Percentiles rank a stretch among this genome's conserved stretches.
Evolutionary conservation across 2,888 invertebrate species (phyloP).

Genomic region (Melikaiella ostensackeni): DNA sequence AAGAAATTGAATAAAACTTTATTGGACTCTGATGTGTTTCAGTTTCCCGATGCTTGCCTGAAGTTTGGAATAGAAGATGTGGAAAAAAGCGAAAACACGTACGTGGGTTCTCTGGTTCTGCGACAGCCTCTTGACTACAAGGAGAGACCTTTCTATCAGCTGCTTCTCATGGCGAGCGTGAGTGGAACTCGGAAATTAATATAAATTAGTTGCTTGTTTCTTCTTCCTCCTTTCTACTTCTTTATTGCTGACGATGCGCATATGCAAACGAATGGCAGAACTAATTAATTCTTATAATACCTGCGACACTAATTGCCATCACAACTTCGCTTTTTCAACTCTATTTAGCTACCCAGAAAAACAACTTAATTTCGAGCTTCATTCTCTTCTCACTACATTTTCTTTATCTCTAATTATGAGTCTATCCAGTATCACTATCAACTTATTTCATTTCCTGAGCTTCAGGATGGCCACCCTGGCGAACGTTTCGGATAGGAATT

Average conservation of each 20-base stretch:
- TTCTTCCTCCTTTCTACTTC: slow-evolving; percentile 24
- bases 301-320: slow-evolving; percentile 33
- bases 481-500: too few relatives aligned
- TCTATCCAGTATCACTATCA: neutral
- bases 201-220: slow-evolving; percentile 54
- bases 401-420: slow-evolving; percentile 17
- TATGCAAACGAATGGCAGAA: slow-evolving; percentile 25
- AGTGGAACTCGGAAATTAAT: slow-evolving; percentile 73
- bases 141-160: slow-evolving; percentile 87
- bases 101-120: slow-evolving; percentile 86
- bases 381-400: slow-evolving; percentile 2
- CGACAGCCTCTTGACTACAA: slow-evolving; percentile 87
- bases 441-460: neutral
- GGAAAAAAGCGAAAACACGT: slow-evolving; percentile 83
- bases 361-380: slow-evolving; percentile 2
- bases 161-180: slow-evolving; percentile 87
- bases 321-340: slow-evolving; percentile 27
- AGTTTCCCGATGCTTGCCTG: slow-evolving; percentile 86
- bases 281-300: slow-evolving; percentile 36
- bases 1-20: slow-evolving; percentile 10
- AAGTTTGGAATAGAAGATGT: slow-evolving; percentile 83
- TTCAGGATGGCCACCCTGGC: too few relatives aligned
- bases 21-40: slow-evolving; percentile 49
- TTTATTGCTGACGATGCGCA: slow-evolving; percentile 8
- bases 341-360: slow-evolving; percentile 1